These are phyloP conservation scores for Archegozetes longisetosus DNA, from an alignment of 1,140 invertebrate genomes.

Conservation along the genomic window DNA sequence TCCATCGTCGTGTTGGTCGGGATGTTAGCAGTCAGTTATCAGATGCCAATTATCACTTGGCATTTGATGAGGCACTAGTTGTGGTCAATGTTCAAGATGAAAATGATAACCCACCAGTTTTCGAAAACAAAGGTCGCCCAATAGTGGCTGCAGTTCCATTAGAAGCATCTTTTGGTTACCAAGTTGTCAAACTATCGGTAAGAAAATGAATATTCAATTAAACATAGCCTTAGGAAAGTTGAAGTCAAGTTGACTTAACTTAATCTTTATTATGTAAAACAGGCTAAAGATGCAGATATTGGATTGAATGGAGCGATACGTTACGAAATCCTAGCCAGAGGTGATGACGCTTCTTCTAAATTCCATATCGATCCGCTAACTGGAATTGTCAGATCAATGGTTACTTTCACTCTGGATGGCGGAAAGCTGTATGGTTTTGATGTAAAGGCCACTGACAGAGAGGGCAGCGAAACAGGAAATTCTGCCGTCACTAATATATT, in stretches of 20 bases:
- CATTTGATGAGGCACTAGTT: slow-evolving; percentile 45
- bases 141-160: slow-evolving; percentile 59
- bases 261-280: slow-evolving; percentile 3
- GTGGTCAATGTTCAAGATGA: slow-evolving; percentile 55
- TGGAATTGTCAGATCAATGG: slow-evolving; percentile 52
- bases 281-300: slow-evolving; percentile 53
- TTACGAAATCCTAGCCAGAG: slow-evolving; percentile 49
- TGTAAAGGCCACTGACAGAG: slow-evolving; percentile 64
- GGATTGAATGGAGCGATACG: slow-evolving; percentile 58
- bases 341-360: slow-evolving; percentile 42
- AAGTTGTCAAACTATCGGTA: slow-evolving; percentile 40
- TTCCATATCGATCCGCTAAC: slow-evolving; percentile 56
- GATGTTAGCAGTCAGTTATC: background rate
- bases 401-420: slow-evolving; percentile 43
- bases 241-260: background rate
- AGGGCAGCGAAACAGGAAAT: slow-evolving; percentile 53
- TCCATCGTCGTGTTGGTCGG: slow-evolving; percentile 11
- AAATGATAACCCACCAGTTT: slow-evolving; percentile 62
- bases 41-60: slow-evolving; percentile 21
- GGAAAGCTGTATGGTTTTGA: slow-evolving; percentile 63
- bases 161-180: slow-evolving; percentile 56
- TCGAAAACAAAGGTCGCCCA: slow-evolving; percentile 44
- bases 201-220: slow-evolving; percentile 10
- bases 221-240: background rate
- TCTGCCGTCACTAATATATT: slow-evolving; percentile 66